Conservation (phyloP, 2,113 vertebrate genomes). For the Loxodonta africana region DNA sequence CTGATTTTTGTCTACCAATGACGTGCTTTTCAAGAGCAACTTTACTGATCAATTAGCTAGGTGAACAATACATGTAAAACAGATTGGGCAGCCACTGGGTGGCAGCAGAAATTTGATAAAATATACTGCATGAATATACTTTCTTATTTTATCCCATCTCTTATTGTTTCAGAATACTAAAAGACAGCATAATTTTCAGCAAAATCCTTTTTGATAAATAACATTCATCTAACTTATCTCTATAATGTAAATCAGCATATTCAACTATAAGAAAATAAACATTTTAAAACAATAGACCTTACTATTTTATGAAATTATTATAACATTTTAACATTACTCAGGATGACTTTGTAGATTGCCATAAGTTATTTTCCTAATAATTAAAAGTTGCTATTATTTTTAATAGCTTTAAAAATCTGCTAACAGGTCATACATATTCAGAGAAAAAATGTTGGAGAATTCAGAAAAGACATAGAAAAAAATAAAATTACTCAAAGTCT, state of each 20-base stretch:
- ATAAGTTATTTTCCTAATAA: conserved; percentile 67
- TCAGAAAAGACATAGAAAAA: conserved; percentile 51
- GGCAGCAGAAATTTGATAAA: conserved; percentile 86
- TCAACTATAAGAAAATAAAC: conserved; percentile 46
- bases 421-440: conserved; percentile 12
- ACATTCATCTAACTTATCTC: conserved; percentile 2
- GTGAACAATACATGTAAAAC: neutral
- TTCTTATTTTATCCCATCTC: conserved; percentile 67
- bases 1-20: neutral
- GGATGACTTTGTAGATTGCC: conserved; percentile 61
- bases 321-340: conserved; percentile 81
- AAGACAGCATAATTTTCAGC: neutral
- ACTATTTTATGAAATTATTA: conserved; percentile 53
- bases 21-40: neutral
- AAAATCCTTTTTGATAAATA: neutral
- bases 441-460: conserved; percentile 39
- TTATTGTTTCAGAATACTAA: conserved; percentile 74
- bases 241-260: conserved; percentile 30
- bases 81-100: conserved; percentile 77
- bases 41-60: neutral
- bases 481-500: neutral
- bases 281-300: conserved; percentile 39
- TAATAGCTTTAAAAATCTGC: neutral
- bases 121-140: conserved; percentile 70
- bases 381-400: conserved; percentile 35